Percentiles rank a stretch among this genome's conserved stretches.
phyloP scores from a whole-genome alignment of 2,797 vertebrate genomes.

The Ceryle rudis region DNA sequence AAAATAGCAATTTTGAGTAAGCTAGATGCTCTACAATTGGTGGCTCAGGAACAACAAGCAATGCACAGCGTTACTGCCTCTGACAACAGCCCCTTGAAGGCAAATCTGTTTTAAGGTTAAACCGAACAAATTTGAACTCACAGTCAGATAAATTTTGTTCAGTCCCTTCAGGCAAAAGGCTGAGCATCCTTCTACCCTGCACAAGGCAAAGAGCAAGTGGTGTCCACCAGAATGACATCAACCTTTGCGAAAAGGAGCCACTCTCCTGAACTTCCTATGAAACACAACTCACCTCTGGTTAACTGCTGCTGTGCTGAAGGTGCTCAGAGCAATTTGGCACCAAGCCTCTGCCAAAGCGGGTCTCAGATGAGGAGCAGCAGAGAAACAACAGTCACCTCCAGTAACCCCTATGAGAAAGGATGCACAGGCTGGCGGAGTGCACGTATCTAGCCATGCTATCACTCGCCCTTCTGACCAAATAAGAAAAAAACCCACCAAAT shows the following conservation, averaged over 20 bases:
- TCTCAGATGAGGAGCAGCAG: neutral
- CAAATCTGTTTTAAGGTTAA: neutral
- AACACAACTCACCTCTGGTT: fast-evolving
- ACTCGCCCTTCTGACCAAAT: neutral
- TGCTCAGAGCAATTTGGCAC: neutral
- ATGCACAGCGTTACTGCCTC: neutral
- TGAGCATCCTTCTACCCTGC: neutral
- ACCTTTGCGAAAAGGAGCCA: neutral
- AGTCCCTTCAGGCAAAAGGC: neutral
- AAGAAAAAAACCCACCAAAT: neutral
- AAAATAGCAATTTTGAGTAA: neutral
- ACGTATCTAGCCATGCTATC: neutral
- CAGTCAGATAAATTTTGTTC: neutral
- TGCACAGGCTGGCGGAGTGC: neutral
- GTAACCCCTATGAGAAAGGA: neutral
- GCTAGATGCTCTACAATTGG: neutral
- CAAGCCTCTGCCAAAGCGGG: neutral
- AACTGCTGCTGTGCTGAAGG: neutral
- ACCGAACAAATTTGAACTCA: neutral
- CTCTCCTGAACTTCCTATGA: neutral
- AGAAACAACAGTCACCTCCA: neutral
- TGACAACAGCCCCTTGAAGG: neutral
- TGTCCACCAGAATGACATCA: neutral
- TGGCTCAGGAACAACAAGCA: neutral
- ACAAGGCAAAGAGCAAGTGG: neutral